Base-by-base conservation (phyloP, 1,140 invertebrate species). In the Subanguina moxae region DNA sequence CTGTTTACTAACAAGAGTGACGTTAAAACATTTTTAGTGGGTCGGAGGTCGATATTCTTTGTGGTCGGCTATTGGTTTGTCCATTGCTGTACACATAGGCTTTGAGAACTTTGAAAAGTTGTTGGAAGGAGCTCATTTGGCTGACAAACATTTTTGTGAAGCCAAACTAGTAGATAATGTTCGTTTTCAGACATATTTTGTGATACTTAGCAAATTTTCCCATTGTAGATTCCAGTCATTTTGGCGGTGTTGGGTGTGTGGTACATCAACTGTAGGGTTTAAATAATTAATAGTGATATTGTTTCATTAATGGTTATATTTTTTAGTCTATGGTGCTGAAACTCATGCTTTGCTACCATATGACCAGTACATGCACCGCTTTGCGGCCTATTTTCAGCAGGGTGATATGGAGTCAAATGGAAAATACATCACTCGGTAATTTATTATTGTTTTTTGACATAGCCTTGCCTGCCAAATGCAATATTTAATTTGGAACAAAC, bases 321-420 rank as follows among this genome's bases (percentile, higher is more conserved):
- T 38, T 38, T 38, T 38, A 38, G 32, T 38, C 80, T 93, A 89
- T 83, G 91, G 91, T 19, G 89, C 91, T 13, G 94, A 97, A 86
- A 97, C 94, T 0, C 92, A 97, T 78, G 91, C 93, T 8, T 86
- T 99, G 0, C 85, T 99, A 46, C 96, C 96, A 0, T 99, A 99
- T 84, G 96, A 99, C 84, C 87, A 99, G 85, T 99, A 98, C 84
- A 84, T 99, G 72, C 95, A 98, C 82, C 88, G 94, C 80, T 97
- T 99, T 86, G 91, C 96, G 45, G 94, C 96, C 13, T 98, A 99
- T 84, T 97, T 99, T 85, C 96, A 99, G 86, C 96, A 99, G 87
- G 95, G 94, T 13, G 96, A 99, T 83, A 99, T 99, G 96, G 96
- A 99, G 85, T 96, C 92, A 69, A 99, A 99, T 86, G 96, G 96